A percentile compares a stretch with the other conserved stretches of the same genome.
These are phyloP conservation scores for Lacerta agilis DNA, from an alignment of 2,797 vertebrate species.

Conservation along the genomic window DNA sequence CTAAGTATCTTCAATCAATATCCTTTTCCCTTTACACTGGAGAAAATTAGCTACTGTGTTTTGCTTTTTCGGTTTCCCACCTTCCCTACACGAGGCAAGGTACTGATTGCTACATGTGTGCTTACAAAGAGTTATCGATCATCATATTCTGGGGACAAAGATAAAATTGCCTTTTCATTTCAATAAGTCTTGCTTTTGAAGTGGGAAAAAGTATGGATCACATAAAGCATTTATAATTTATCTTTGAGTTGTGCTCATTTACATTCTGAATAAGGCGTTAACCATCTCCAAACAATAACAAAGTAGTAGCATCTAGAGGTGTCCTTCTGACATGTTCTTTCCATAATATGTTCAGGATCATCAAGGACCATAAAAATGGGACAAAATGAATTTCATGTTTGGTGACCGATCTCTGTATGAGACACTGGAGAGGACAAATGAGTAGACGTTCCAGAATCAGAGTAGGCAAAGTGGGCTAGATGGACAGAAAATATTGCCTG, in stretches of 20 bases:
- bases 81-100: background rate
- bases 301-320: background rate
- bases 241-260: slow-evolving; percentile 21
- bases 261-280: background rate
- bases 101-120: background rate
- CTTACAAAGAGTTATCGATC: slow-evolving; percentile 45
- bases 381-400: background rate
- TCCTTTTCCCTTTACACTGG: slow-evolving; percentile 13
- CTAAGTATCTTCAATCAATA: slow-evolving; percentile 48
- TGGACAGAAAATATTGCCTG: background rate
- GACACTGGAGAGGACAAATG: background rate
- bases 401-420: background rate
- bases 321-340: background rate
- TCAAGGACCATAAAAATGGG: background rate
- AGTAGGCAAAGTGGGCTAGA: background rate
- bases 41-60: slow-evolving; percentile 40
- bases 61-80: background rate
- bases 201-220: background rate
- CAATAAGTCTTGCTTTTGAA: slow-evolving; percentile 2
- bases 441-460: background rate
- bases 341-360: background rate
- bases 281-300: background rate
- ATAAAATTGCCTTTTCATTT: slow-evolving; percentile 31
- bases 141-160: slow-evolving; percentile 30
- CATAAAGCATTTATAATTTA: slow-evolving; percentile 5